Evolutionary conservation across 2,797 vertebrate species (phyloP), one percentile per base, ranked within the genome.

Genomic region (Xenopus petersii): DNA sequence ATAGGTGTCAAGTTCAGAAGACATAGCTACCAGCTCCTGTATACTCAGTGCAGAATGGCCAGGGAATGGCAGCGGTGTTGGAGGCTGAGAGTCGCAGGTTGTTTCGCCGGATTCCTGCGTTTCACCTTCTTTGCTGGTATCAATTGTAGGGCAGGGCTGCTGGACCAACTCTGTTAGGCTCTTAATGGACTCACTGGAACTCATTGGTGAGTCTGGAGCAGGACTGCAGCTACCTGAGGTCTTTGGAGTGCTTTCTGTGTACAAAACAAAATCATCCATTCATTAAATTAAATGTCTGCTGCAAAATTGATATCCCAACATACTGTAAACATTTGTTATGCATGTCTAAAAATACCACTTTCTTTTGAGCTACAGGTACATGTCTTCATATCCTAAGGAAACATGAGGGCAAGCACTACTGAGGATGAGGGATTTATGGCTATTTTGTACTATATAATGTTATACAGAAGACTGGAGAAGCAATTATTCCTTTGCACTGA

Each of bases 211-310:
- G 67, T 96, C 95, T 0, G 96, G 95, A 72, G 95, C 95, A 0
- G 96, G 96, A 86, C 96, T 98, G 88, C 96, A 97, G 90, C 95
- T 96, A 64, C 94, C 95, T 16, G 95, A 97, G 77, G 95, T 97
- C 91, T 96, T 97, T 85, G 96, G 95, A 81, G 95, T 98, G 87
- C 94, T 94, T 88, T 98, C 95, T 97, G 92, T 12, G 88, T 83
- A 79, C 71, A 71, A 9, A 42, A 42, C 36, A 42, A 42, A 42
- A 42, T 6, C 8, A 42, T 42, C 8, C 36, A 42, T 42, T 42
- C 5, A 42, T 42, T 42, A 42, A 42, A 42, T 42, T 42, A 42
- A 9, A 42, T 42, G 36, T 7, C 5, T 42, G 36, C 36, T 30
- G 26, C 26, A 30, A 30, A 30, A 30, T 30, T 2, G 4, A 30